Percentiles rank a stretch among this genome's conserved stretches.
These are phyloP conservation scores for Thereva unica DNA, from an alignment of 2,888 invertebrate genomes.

Conservation along the genomic window DNA sequence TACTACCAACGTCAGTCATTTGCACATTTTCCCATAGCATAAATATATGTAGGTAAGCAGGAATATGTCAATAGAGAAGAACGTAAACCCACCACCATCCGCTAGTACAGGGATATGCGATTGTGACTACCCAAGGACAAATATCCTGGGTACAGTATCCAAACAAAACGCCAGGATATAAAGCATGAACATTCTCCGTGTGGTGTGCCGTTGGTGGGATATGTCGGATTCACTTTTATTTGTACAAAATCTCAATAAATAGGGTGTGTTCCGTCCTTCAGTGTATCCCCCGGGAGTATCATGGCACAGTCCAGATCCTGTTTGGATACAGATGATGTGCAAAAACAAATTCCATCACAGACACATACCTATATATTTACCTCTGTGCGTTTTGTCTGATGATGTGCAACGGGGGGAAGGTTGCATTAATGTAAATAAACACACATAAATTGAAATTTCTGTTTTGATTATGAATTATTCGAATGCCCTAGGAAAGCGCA, in stretches of 20 bases:
- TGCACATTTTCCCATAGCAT: slow-evolving; percentile 2
- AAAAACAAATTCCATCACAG: slow-evolving; percentile 19
- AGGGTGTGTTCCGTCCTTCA: neutral
- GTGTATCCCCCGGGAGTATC: slow-evolving; percentile 11
- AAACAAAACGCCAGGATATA: slow-evolving; percentile 14
- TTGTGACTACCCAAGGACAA: slow-evolving; percentile 14
- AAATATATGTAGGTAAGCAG: neutral
- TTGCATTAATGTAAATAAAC: slow-evolving; percentile 21
- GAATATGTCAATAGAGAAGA: slow-evolving; percentile 9
- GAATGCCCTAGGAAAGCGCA: slow-evolving; percentile 24
- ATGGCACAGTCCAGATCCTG: neutral
- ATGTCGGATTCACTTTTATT: slow-evolving; percentile 16
- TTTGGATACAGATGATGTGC: slow-evolving; percentile 27
- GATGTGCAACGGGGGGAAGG: no score
- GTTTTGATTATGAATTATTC: slow-evolving; percentile 36
- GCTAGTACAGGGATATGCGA: slow-evolving; percentile 1
- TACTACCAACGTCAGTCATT: neutral
- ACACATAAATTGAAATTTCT: slow-evolving; percentile 33
- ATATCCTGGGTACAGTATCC: slow-evolving; percentile 9
- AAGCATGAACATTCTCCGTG: neutral
- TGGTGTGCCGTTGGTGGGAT: neutral
- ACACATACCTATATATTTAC: slow-evolving; percentile 3
- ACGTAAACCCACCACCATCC: neutral
- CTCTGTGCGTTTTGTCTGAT: slow-evolving; percentile 1
- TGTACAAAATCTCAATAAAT: slow-evolving; percentile 36